Base-by-base conservation (phyloP, 30 jellyfish, hydroid and myxozoan genomes). In the Pelagia noctiluca region DNA sequence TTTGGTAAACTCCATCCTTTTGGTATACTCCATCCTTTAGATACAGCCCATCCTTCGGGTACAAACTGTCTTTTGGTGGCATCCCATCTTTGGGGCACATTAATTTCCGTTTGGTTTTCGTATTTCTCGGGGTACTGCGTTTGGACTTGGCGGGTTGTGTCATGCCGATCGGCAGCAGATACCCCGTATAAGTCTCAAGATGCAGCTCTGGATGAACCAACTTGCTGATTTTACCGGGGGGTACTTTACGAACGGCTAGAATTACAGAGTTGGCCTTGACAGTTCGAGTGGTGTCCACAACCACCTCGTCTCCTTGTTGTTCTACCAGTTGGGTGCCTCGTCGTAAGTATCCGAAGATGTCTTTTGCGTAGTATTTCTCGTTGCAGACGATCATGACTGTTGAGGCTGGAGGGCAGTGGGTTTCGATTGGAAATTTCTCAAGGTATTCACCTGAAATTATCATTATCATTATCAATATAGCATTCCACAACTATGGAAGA, bases 311-410 rank as follows among this genome's bases (percentile, higher is more conserved):
- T 19, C 82, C 90, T 47, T 89, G 65, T 52, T 94, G 96, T 37
- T 94, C 99, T 1, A 94, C 99, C 4, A 94, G 87, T 62, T 94
- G 99, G 0, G 90, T 94, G 23, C 99, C 99, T 26, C 99, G 89
- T 29, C 99, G 83, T 24, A 94, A 86, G 84, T 88, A 88, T 34
- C 99, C 99, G 31, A 94, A 76, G 16, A 94, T 70, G 18, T 94
- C 96, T 1, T 92, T 87, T 50, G 99, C 99, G 49, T 88, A 80
- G 90, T 87, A 94, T 48, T 61, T 80, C 35, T 86, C 78, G 61
- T 65, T 78, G 78, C 74, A 84, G 3, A 85, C 89, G 32, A 82
- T 75, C 32, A 94, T 88, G 32, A 79, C 50, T 10, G 99, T 90
- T 23, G 61, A 38, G 0, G 72, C 97, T 13, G 95, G 90, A 2